Conservation (phyloP, 2,113 vertebrate genomes). For the Alouatta palliata region DNA sequence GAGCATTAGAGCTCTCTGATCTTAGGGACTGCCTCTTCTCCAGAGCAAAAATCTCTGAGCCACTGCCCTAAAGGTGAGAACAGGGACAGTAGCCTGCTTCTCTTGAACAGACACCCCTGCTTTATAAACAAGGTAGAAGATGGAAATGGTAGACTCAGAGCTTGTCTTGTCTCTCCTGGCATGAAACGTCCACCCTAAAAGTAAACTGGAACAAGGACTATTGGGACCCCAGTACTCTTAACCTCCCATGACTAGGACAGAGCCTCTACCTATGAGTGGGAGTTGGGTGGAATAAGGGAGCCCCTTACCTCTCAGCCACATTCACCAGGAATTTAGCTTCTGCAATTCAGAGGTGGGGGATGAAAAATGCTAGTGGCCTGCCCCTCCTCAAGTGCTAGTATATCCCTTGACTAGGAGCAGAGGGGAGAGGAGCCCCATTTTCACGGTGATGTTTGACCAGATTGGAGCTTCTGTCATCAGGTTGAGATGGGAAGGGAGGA, state of each 20-base stretch:
- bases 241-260: background rate
- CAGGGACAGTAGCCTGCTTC: background rate
- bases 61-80: background rate
- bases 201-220: background rate
- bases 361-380: background rate
- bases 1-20: background rate
- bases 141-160: background rate
- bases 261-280: background rate
- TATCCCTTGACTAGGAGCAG: background rate
- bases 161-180: background rate
- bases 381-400: too few species aligned
- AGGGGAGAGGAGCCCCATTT: background rate
- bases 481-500: background rate
- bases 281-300: background rate
- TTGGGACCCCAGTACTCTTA: background rate
- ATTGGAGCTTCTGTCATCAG: background rate
- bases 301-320: background rate
- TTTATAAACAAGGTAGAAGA: background rate
- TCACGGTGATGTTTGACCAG: background rate
- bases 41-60: background rate
- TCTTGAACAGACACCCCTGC: background rate
- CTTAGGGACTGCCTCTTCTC: background rate
- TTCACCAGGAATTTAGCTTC: background rate
- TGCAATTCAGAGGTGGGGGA: background rate
- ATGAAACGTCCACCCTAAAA: background rate